These are phyloP conservation scores for Macrobrachium nipponense DNA, from an alignment of 1,140 invertebrate genomes.

Conservation along the genomic window DNA sequence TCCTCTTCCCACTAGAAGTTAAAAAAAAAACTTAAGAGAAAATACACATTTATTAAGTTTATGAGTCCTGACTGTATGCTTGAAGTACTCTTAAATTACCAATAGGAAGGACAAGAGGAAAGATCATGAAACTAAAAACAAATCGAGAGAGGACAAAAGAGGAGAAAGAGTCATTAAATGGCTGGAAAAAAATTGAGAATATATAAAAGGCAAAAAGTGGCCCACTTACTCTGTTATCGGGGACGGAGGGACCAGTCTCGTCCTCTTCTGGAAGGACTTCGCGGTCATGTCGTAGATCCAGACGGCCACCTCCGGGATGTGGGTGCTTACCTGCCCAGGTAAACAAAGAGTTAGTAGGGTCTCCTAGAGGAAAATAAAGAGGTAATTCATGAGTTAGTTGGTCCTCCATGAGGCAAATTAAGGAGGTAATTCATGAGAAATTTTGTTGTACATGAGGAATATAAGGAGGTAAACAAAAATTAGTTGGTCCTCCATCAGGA, in stretches of 20 bases:
- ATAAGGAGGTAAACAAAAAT: no score
- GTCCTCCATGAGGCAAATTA: background rate
- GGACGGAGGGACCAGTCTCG: conserved; percentile 32
- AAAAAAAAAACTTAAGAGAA: no score
- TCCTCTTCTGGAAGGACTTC: conserved; percentile 25
- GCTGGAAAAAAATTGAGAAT: background rate
- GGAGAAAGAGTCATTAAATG: background rate
- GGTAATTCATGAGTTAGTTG: background rate
- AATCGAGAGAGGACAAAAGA: background rate
- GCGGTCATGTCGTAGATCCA: conserved; percentile 54
- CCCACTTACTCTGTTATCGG: conserved; percentile 40
- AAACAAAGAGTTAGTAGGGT: background rate
- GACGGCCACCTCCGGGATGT: conserved; percentile 46
- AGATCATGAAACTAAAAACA: background rate
- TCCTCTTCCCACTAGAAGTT: no score
- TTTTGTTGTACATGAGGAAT: no score
- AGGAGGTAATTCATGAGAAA: no score
- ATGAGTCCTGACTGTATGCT: no score
- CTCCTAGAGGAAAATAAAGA: background rate
- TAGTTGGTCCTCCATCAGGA: background rate
- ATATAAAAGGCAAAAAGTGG: background rate
- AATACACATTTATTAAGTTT: no score
- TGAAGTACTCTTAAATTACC: no score
- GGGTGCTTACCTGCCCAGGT: conserved; percentile 49
- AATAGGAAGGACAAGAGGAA: background rate